Conservation (phyloP, 2,113 vertebrate species). For the Rhinoderma darwinii region DNA sequence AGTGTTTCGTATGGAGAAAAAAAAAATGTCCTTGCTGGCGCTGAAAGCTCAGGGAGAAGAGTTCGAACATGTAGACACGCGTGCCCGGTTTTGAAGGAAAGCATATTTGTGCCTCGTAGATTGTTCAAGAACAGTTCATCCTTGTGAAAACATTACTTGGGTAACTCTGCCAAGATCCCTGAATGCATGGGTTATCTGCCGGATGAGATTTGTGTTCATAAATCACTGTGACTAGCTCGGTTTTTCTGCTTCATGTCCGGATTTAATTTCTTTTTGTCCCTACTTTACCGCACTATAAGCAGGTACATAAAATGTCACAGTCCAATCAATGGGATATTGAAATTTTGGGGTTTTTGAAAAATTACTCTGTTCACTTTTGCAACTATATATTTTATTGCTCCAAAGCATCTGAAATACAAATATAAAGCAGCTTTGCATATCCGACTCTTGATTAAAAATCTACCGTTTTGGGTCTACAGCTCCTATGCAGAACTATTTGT, state of each 20-base stretch:
- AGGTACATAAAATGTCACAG: background rate
- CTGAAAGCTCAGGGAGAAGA: conserved; percentile 29
- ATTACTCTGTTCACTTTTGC: background rate
- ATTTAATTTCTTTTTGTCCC: background rate
- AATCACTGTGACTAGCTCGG: conserved; percentile 1
- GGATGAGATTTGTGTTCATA: conserved; percentile 33
- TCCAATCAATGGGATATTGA: background rate
- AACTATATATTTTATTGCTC: background rate
- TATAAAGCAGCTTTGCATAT: no score
- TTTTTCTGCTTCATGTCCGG: background rate
- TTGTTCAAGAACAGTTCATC: conserved; percentile 64
- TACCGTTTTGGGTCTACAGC: no score
- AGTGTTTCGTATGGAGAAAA: conserved; percentile 41
- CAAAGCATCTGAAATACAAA: background rate
- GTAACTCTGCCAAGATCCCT: conserved; percentile 53
- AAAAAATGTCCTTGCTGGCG: conserved; percentile 41
- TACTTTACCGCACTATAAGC: background rate
- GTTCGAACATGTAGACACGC: conserved; percentile 31
- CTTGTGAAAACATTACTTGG: conserved; percentile 62
- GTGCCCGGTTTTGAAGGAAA: conserved; percentile 61
- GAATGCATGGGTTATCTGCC: conserved; percentile 58
- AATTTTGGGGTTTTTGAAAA: background rate
- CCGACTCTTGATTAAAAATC: no score
- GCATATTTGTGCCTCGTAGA: conserved; percentile 59
- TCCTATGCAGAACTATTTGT: no score